Evolutionary conservation across 2,797 vertebrate genomes (phyloP), one percentile per base, ranked within the genome.

Genomic region (Triplophysa yarkandensis): DNA sequence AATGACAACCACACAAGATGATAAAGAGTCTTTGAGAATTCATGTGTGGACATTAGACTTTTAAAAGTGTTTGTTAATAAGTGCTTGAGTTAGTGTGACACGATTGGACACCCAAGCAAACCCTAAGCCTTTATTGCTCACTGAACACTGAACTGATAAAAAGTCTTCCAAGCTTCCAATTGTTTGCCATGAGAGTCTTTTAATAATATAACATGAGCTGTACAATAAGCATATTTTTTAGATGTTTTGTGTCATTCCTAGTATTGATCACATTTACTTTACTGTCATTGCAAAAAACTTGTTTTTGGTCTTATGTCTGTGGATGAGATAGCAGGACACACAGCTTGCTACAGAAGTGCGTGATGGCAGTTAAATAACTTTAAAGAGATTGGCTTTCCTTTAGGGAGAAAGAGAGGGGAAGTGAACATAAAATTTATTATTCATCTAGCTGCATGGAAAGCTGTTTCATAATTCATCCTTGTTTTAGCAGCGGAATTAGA

Each of bases 381-480:
- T 73, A 54, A 43, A 43, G n/a, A 73, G 32, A 62, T 23, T 1
- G 43, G 10, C 36, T 55, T 64, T 16, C 23, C 48, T 73, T 73
- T 41, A 41, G 58, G 43, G 63, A 30, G 27, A 32, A 23, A 48
- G 14, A 32, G 41, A 11, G 43, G 39, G 8, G 23, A 32, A 55
- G 48, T 65, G 62, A 62, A 71, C 32, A 55, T 32, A 39, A 10
- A 62, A 74, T 82, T 13, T 41, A 75, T 80, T 79, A 74, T 82
- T 83, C 68, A 81, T 79, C 61, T 61, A 4, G 14, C 60, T 62
- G 60, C 6, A 27, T 63, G 64, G 65, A 65, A 68, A 62, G 65
- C 78, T 68, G 60, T 30, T 80, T 71, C 61, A 83, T 84, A 84
- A 83, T 77, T 84, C 68, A 77, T 43, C 67, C 25, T 39, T 62